Evolutionary conservation across 2,797 vertebrate species (phyloP).

Genomic region (Poecile montanus): DNA sequence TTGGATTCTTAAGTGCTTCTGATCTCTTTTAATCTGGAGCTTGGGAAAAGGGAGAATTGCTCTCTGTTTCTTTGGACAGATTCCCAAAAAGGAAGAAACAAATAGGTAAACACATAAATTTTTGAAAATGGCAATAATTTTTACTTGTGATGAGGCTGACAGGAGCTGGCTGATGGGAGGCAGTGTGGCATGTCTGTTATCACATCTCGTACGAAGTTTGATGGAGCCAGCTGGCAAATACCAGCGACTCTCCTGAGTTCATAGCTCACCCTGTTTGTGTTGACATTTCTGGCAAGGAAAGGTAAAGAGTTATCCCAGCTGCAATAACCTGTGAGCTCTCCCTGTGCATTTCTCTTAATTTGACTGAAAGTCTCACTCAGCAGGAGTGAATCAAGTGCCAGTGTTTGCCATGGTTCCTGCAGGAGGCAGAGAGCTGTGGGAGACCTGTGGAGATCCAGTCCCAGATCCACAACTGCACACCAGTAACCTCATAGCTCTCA

Average conservation of each 20-base stretch:
- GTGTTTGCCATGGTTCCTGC: accelerated
- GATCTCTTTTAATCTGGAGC: neutral
- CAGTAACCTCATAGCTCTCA: neutral
- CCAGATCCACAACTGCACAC: neutral
- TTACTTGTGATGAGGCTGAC: neutral
- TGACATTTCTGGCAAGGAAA: slow-evolving; percentile 54
- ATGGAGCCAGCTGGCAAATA: slow-evolving; percentile 58
- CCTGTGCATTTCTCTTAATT: neutral
- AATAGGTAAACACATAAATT: neutral
- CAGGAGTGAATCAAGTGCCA: neutral
- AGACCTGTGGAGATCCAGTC: neutral
- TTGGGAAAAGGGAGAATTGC: neutral
- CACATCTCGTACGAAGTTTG: neutral
- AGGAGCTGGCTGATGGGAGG: neutral
- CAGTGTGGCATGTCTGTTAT: neutral
- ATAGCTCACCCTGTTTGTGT: slow-evolving; percentile 27
- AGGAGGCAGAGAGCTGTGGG: neutral
- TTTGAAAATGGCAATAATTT: neutral
- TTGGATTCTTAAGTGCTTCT: neutral
- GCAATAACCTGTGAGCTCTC: slow-evolving; percentile 12
- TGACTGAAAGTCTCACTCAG: neutral
- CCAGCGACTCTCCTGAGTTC: neutral
- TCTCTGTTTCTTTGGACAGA: neutral
- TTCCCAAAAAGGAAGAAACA: neutral
- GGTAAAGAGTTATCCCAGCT: slow-evolving; percentile 49